phyloP scores from a whole-genome alignment of 1,140 invertebrate species.

The Globodera ellingtonae region DNA sequence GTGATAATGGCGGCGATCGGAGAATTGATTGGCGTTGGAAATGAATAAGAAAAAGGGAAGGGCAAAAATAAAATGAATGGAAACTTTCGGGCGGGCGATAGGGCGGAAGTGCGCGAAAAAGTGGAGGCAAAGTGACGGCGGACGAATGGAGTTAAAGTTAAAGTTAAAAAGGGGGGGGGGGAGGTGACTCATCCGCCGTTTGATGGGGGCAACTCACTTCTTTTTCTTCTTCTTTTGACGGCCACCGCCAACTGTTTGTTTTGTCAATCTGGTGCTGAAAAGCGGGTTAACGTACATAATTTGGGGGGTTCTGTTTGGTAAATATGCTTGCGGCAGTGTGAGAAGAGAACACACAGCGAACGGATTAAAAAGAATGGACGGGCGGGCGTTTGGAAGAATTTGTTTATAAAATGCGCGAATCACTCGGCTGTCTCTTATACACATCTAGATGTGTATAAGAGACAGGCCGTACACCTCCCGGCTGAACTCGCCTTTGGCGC shows the following conservation, averaged over 20 bases:
- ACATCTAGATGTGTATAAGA: no score
- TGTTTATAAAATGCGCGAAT: not conserved
- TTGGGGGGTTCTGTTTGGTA: no score
- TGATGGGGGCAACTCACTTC: not conserved
- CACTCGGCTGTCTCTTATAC: no score
- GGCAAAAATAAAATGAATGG: not conserved
- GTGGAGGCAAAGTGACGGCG: no score
- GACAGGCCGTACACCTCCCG: conserved; percentile 39
- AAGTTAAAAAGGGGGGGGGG: not conserved
- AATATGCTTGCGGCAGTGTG: not conserved
- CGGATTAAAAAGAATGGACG: not conserved
- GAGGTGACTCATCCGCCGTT: no score
- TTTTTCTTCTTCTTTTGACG: not conserved
- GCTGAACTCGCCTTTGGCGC: conserved; percentile 21
- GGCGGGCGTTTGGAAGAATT: not conserved
- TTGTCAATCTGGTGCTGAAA: not conserved
- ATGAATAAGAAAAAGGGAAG: not conserved
- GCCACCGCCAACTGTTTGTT: not conserved
- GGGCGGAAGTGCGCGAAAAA: not conserved
- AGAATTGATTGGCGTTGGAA: not conserved
- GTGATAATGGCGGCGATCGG: not conserved
- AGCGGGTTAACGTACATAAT: no score
- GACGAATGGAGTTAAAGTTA: not conserved
- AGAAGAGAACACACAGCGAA: not conserved
- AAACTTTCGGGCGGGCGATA: not conserved